Conservation (phyloP, 2,797 vertebrate genomes). For the Falco naumanni region DNA sequence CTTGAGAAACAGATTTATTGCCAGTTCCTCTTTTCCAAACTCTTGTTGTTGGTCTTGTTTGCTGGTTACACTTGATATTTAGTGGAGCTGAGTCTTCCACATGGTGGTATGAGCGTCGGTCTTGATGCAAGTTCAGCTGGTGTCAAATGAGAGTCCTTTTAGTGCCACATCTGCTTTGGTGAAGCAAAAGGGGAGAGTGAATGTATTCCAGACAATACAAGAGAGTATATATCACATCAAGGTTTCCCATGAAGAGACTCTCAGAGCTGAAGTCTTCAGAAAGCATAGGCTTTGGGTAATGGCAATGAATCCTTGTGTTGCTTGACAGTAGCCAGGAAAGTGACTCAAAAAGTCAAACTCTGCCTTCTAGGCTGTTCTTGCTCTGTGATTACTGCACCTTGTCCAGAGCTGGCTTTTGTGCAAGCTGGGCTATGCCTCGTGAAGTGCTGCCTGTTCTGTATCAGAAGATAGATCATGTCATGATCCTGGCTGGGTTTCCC, state of each 20-base stretch:
- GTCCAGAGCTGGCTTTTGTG: not conserved
- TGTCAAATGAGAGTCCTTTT: not conserved
- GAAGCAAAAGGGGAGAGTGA: not conserved
- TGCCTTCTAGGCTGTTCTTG: not conserved
- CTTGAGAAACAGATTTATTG: not conserved
- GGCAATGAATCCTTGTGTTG: not conserved
- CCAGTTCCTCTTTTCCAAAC: not conserved
- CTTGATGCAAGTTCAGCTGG: not conserved
- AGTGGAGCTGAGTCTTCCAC: not conserved
- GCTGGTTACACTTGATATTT: not conserved
- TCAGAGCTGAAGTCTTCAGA: not conserved
- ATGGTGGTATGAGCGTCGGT: not conserved
- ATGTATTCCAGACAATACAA: not conserved
- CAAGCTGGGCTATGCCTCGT: not conserved
- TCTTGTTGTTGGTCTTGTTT: not conserved
- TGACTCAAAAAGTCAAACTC: not conserved
- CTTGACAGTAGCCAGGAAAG: not conserved
- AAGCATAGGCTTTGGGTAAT: not conserved
- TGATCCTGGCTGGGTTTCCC: not conserved
- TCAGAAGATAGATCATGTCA: not conserved
- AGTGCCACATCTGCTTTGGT: not conserved
- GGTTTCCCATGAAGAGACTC: not conserved
- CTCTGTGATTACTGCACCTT: not conserved
- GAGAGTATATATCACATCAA: not conserved
- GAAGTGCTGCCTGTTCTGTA: not conserved